A percentile compares a stretch with the other conserved stretches of the same genome.
phyloP scores from a whole-genome alignment of 2,888 invertebrate species.

The Macrophya alboannulata region DNA sequence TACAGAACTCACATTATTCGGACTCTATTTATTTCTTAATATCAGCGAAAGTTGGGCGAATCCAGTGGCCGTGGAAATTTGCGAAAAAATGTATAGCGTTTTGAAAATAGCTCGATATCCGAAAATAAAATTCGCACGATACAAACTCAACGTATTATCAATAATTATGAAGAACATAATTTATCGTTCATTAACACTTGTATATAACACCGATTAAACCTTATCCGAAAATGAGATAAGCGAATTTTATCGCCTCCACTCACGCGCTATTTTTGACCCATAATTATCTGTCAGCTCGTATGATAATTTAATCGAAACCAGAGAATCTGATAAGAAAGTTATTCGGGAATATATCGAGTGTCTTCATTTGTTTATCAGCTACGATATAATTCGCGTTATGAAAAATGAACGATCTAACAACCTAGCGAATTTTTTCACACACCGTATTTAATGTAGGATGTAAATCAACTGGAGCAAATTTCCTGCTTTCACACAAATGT shows the following conservation, averaged over 20 bases:
- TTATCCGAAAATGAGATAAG: background rate
- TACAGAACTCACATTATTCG: background rate
- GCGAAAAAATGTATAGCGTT: background rate
- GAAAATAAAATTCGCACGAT: background rate
- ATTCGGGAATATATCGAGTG: background rate
- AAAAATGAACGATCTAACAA: slow-evolving; percentile 9
- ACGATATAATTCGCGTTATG: background rate
- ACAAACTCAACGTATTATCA: background rate
- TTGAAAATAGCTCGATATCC: background rate
- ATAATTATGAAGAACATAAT: background rate
- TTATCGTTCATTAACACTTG: background rate
- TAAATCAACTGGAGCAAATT: slow-evolving; percentile 46
- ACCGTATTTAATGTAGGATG: background rate
- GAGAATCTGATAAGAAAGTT: background rate
- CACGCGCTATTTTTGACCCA: background rate
- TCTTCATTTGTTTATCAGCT: background rate
- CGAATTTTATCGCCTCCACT: background rate
- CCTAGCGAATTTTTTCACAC: slow-evolving; percentile 22
- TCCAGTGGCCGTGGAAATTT: background rate
- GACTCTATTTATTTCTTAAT: background rate
- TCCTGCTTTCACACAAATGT: slow-evolving; percentile 48
- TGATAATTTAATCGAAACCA: background rate
- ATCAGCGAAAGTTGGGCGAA: slow-evolving; percentile 23
- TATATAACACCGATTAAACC: background rate
- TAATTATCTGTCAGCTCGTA: too few relatives aligned